Percentiles rank a stretch among this genome's conserved stretches.
phyloP scores from a whole-genome alignment of 1,140 invertebrate genomes.

The Hestina assimilis region DNA sequence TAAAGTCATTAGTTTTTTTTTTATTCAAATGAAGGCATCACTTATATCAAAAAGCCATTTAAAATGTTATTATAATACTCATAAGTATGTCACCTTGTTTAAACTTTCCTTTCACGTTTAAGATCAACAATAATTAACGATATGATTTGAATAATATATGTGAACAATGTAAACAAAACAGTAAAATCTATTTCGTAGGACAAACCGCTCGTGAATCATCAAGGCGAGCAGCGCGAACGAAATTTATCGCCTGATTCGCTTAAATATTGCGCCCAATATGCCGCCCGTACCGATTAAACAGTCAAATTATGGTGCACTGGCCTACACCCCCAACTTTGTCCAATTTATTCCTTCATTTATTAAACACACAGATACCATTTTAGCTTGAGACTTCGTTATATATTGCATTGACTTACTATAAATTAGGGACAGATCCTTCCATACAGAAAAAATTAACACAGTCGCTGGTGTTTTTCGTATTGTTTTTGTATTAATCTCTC shows the following conservation, averaged over 20 bases:
- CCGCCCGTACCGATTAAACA: conserved; percentile 20
- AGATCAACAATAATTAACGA: neutral
- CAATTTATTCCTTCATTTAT: conserved; percentile 17
- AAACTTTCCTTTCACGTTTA: too few species aligned
- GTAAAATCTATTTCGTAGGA: conserved; percentile 19
- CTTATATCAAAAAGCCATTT: too few species aligned
- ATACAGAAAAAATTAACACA: too few species aligned
- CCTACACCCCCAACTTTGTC: conserved; percentile 9
- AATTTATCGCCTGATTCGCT: conserved; percentile 29
- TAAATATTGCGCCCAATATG: conserved; percentile 31
- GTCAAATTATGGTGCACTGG: conserved; percentile 24
- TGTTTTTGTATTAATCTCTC: too few species aligned
- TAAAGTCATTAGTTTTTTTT: too few species aligned
- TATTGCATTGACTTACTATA: too few species aligned
- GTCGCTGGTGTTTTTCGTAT: too few species aligned
- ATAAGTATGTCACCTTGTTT: too few species aligned
- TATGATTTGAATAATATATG: conserved; percentile 2
- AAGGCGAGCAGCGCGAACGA: conserved; percentile 17
- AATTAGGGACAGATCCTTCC: too few species aligned
- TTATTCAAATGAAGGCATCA: too few species aligned
- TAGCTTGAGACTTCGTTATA: neutral
- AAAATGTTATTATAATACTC: too few species aligned
- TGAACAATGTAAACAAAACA: conserved; percentile 10
- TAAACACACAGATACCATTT: neutral
- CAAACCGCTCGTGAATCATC: conserved; percentile 26